Evolutionary conservation across 2,797 vertebrate genomes (phyloP).

Genomic region (Leptodactylus fallax): DNA sequence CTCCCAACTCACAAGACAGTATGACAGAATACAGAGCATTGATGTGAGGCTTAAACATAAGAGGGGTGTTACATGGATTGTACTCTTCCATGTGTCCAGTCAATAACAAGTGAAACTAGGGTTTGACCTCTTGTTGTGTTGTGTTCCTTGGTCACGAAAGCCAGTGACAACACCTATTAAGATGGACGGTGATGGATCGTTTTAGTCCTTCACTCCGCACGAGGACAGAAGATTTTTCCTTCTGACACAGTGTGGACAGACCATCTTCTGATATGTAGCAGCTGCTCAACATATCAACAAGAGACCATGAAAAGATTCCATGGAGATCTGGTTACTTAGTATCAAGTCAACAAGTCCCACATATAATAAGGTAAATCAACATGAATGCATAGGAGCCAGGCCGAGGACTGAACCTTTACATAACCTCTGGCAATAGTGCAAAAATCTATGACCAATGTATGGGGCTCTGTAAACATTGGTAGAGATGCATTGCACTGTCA

Average conservation of each 20-base stretch:
- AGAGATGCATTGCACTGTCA: not conserved
- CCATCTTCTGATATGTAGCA: constrained; percentile 17
- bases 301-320: constrained; percentile 18
- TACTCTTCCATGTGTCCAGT: not conserved
- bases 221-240: not conserved
- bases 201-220: not conserved
- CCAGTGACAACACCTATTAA: not conserved
- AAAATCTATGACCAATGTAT: not conserved
- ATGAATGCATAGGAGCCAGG: not conserved
- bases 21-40: not conserved
- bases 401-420: constrained; percentile 13
- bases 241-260: not conserved
- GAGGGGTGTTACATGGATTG: not conserved
- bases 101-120: not conserved
- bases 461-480: not conserved
- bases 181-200: not conserved
- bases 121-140: not conserved
- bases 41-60: not conserved
- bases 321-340: constrained; percentile 29
- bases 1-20: not conserved
- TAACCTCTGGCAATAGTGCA: constrained; percentile 19
- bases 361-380: constrained; percentile 9
- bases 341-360: not conserved
- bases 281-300: constrained; percentile 17
- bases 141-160: not conserved